Evolutionary conservation across 2,797 vertebrate genomes (phyloP).

Genomic region (Sciurus vulgaris): DNA sequence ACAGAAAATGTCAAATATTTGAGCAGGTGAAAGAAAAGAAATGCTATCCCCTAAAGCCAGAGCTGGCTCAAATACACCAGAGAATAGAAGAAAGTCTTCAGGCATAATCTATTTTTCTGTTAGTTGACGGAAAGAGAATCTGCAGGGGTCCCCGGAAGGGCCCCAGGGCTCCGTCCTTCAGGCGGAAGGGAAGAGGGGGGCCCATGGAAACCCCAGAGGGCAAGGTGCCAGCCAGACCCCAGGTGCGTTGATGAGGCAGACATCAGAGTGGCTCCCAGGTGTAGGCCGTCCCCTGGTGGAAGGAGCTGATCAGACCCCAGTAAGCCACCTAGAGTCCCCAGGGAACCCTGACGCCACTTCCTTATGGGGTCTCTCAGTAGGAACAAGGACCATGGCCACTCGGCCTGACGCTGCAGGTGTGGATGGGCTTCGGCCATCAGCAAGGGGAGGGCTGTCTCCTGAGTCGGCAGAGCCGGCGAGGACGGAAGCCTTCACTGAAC

Average conservation of each 20-base stretch:
- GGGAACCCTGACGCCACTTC: neutral
- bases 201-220: neutral
- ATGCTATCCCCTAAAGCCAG: neutral
- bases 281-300: accelerated
- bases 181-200: neutral
- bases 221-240: neutral
- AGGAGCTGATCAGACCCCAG: too few species aligned
- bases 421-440: too few species aligned
- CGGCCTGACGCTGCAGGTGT: neutral
- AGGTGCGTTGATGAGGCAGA: neutral
- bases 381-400: accelerated
- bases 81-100: neutral
- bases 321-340: neutral
- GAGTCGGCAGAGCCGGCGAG: neutral
- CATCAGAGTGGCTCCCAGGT: neutral
- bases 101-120: neutral
- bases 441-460: neutral
- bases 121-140: neutral
- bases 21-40: neutral
- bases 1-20: conserved; percentile 53
- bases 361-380: too few species aligned
- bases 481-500: neutral
- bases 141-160: neutral
- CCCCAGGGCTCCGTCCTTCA: neutral
- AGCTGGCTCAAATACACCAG: neutral